Evolutionary conservation across 2,888 invertebrate genomes (phyloP), one percentile per base, ranked within the genome.

Genomic region (Nemapogon koenigi): DNA sequence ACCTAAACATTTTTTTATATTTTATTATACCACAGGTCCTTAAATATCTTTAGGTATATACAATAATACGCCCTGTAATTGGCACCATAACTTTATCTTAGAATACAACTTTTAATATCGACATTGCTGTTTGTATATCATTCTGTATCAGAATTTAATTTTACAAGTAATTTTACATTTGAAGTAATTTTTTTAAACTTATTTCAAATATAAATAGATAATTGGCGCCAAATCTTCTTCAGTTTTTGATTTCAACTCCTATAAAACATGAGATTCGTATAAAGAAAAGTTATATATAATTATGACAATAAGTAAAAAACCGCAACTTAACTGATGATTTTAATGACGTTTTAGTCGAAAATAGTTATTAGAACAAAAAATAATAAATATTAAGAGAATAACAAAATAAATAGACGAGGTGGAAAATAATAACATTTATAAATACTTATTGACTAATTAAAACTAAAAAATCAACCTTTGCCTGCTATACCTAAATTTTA

Each of bases 361-460:
- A n/a, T n/a, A n/a, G n/a, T n/a, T n/a, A n/a, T n/a, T n/a, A n/a
- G n/a, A n/a, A n/a, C n/a, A n/a, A n/a, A n/a, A n/a, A n/a, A n/a
- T n/a, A 62, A 65, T 64, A 66, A 58, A 60, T 59, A 59, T 49
- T 57, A 54, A 57, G 25, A 35, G 55, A 63, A 59, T 66, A 67
- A 69, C 62, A 63, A 65, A 65, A 65, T 67, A 72, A 72, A 71
- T 70, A 72, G 62, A 51, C 60, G 63, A 67, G 67, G 65, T 56
- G 66, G 62, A 66, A 62, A 68, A 67, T 68, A 71, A 69, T 64
- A 71, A 62, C 65, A 64, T 65, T 62, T 69, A 66, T 72, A 70
- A 73, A 73, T 73, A 75, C 70, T 68, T 75, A 75, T 49, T 43
- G 50, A 52, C 67, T 68, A 67, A 63, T 54, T 64, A 60, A 62